Conservation (phyloP, 35 echinoderm and acorn worm genomes). For the Ophioderma brevispina region DNA sequence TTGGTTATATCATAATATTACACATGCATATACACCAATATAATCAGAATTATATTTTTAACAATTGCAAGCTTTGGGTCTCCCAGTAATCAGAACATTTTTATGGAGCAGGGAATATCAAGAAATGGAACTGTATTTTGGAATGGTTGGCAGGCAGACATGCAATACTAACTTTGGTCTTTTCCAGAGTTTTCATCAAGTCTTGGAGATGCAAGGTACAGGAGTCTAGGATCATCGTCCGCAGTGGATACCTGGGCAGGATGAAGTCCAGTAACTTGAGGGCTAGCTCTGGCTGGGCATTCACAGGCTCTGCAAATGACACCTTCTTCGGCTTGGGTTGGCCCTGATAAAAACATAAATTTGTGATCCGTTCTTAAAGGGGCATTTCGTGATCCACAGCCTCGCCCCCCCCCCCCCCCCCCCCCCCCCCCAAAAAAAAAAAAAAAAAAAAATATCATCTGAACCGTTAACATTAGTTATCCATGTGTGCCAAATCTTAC, state of each 20-base stretch:
- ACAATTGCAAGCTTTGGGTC: not conserved
- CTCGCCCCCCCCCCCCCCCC: too few species aligned
- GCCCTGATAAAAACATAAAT: not conserved
- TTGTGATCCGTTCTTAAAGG: not conserved
- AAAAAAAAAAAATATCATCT: too few species aligned
- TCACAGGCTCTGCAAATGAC: not conserved
- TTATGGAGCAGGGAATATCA: not conserved
- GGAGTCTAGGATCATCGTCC: not conserved
- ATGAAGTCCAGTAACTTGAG: not conserved
- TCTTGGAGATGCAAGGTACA: not conserved
- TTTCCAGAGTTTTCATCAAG: not conserved
- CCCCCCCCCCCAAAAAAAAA: too few species aligned
- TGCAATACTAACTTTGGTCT: not conserved
- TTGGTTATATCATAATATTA: too few species aligned
- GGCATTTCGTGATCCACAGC: too few species aligned
- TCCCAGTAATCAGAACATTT: not conserved
- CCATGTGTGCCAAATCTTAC: too few species aligned
- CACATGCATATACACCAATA: too few species aligned
- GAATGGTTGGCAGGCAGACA: not conserved
- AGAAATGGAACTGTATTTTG: not conserved
- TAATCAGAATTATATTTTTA: too few species aligned
- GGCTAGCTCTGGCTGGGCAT: not conserved
- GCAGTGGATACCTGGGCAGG: not conserved
- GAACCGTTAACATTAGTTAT: too few species aligned
- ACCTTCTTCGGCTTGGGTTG: not conserved